Evolutionary conservation across 2,888 invertebrate species (phyloP).

Genomic region (Unio delphinus): DNA sequence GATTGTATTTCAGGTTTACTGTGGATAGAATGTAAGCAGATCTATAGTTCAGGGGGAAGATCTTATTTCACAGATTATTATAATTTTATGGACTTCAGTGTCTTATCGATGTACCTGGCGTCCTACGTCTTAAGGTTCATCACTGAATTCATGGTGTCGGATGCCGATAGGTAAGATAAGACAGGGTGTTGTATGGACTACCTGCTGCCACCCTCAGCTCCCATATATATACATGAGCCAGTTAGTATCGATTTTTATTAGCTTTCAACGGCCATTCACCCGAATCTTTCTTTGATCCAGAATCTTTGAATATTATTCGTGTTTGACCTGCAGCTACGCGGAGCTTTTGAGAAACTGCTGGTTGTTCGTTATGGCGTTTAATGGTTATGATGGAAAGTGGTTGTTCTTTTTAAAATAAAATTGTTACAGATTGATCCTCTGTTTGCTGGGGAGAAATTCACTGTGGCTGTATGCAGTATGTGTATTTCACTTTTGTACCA

Average conservation of each 20-base stretch:
- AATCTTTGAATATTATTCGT: no score
- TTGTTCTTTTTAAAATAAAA: no score
- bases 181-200: neutral
- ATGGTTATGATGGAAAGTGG: no score
- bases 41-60: slow-evolving; percentile 67
- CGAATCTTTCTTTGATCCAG: no score
- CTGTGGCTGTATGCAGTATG: no score
- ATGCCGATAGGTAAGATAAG: slow-evolving; percentile 60
- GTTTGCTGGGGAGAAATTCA: no score
- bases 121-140: slow-evolving; percentile 70
- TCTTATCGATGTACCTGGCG: slow-evolving; percentile 70
- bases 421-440: no score
- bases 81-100: slow-evolving; percentile 70
- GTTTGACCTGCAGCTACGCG: no score
- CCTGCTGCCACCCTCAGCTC: neutral
- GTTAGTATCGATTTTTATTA: neutral
- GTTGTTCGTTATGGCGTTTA: no score
- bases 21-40: slow-evolving; percentile 71
- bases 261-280: no score
- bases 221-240: neutral
- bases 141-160: slow-evolving; percentile 67
- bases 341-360: no score
- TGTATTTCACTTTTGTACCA: no score
- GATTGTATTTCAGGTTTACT: slow-evolving; percentile 62
- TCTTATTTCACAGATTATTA: slow-evolving; percentile 70